phyloP scores from a whole-genome alignment of 1,140 invertebrate species.

The Melitaea cinxia region DNA sequence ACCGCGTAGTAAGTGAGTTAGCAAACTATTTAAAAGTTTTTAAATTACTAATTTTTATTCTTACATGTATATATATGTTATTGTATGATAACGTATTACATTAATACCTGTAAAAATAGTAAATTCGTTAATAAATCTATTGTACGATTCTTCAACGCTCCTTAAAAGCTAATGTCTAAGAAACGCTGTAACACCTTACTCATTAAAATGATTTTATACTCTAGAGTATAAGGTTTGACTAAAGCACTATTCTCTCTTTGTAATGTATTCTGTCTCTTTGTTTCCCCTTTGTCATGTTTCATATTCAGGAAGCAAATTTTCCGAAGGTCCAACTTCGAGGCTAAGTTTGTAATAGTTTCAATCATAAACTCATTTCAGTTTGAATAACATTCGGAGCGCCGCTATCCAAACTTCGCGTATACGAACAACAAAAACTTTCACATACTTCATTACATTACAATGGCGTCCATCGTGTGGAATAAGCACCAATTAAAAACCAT shows the following conservation, averaged over 20 bases:
- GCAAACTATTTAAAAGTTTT: background rate
- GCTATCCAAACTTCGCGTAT: conserved; percentile 30
- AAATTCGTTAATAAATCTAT: too few species aligned
- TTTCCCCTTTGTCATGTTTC: background rate
- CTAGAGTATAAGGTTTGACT: too few species aligned
- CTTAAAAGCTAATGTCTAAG: too few species aligned
- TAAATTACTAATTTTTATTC: background rate
- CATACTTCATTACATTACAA: conserved; percentile 28
- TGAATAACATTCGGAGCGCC: conserved; percentile 19
- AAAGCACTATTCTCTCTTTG: background rate
- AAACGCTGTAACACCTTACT: too few species aligned
- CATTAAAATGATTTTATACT: too few species aligned
- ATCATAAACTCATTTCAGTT: conserved; percentile 20
- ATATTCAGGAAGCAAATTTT: conserved; percentile 19
- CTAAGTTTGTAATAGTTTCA: conserved; percentile 23
- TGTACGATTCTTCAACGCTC: too few species aligned
- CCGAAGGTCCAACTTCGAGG: conserved; percentile 20
- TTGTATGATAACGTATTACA: too few species aligned
- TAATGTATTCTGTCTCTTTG: background rate
- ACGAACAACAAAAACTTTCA: conserved; percentile 26
- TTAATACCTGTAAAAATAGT: too few species aligned
- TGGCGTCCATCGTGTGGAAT: conserved; percentile 22
- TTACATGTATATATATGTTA: too few species aligned
- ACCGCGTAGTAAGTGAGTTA: background rate
- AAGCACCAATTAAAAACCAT: conserved; percentile 54